These are phyloP conservation scores for Oryzias dopingdopingensis DNA, from an alignment of 2,797 vertebrate species.

Conservation along the genomic window DNA sequence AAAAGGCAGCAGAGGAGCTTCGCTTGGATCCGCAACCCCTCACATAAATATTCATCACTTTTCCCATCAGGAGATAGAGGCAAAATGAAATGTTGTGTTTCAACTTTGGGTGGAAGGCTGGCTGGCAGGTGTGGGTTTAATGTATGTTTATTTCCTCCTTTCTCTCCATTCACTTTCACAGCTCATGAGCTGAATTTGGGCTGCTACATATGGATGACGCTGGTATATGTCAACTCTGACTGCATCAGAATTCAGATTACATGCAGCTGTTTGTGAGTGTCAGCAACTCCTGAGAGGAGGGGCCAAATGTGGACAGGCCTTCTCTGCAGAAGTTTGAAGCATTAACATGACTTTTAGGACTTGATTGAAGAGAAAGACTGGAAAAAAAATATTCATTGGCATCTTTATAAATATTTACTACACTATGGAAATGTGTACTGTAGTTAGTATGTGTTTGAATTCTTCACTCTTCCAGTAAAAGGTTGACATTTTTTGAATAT, in stretches of 20 bases:
- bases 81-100: slow-evolving; percentile 28
- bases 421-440: too few species aligned
- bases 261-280: slow-evolving; percentile 47
- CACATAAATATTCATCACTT: slow-evolving; percentile 52
- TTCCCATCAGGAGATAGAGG: slow-evolving; percentile 20
- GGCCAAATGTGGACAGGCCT: slow-evolving; percentile 6
- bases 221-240: slow-evolving; percentile 34
- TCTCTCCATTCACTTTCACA: slow-evolving; percentile 26
- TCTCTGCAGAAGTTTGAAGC: slow-evolving; percentile 1
- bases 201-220: slow-evolving; percentile 67
- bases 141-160: slow-evolving; percentile 4
- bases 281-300: slow-evolving; percentile 38
- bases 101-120: slow-evolving; percentile 6
- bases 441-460: too few species aligned
- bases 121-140: neutral
- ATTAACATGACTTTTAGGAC: neutral
- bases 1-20: slow-evolving; percentile 8
- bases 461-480: too few species aligned
- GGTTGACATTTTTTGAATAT: too few species aligned
- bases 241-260: slow-evolving; percentile 59
- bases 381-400: neutral
- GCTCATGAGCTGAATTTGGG: slow-evolving; percentile 38
- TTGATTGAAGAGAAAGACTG: neutral
- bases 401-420: neutral
- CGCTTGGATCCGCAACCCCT: slow-evolving; percentile 16